These are phyloP conservation scores for Trichogramma evanescens DNA, from an alignment of 2,888 invertebrate genomes.

Conservation along the genomic window DNA sequence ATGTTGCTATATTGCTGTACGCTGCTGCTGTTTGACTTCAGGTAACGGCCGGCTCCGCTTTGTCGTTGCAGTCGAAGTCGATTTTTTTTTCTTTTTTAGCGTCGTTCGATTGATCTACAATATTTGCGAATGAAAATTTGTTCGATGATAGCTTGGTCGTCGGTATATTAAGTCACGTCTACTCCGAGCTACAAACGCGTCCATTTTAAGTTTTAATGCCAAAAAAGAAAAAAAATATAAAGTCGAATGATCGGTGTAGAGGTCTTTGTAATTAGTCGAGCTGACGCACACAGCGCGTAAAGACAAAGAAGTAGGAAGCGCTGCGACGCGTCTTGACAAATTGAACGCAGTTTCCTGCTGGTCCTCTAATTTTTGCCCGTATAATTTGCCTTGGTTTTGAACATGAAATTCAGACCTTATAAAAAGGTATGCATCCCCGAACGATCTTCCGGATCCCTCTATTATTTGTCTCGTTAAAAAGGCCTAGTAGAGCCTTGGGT, in stretches of 20 bases:
- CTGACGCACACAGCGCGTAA: slow-evolving; percentile 8
- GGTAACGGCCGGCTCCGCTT: neutral
- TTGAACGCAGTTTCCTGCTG: neutral
- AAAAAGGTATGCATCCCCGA: too few relatives aligned
- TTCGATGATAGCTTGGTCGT: too few relatives aligned
- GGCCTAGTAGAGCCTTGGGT: too few relatives aligned
- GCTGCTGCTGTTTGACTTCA: too few relatives aligned
- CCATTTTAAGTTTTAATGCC: too few relatives aligned
- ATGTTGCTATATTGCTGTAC: neutral
- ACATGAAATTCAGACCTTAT: too few relatives aligned
- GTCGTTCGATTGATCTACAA: neutral
- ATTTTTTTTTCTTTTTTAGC: neutral
- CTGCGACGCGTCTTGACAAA: neutral
- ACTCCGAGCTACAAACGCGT: too few relatives aligned
- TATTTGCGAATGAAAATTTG: slow-evolving; percentile 1
- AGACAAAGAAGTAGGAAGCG: slow-evolving; percentile 5
- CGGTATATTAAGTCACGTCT: too few relatives aligned
- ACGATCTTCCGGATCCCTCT: too few relatives aligned
- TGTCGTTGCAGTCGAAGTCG: slow-evolving; percentile 5
- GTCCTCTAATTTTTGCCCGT: slow-evolving; percentile 28
- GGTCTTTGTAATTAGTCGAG: slow-evolving; percentile 34
- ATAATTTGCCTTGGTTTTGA: slow-evolving; percentile 2
- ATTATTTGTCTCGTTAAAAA: too few relatives aligned
- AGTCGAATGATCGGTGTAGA: too few relatives aligned
- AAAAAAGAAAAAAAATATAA: too few relatives aligned